These are phyloP conservation scores for Muntiacus muntjak DNA, from an alignment of 2,113 vertebrate genomes.

Conservation along the genomic window DNA sequence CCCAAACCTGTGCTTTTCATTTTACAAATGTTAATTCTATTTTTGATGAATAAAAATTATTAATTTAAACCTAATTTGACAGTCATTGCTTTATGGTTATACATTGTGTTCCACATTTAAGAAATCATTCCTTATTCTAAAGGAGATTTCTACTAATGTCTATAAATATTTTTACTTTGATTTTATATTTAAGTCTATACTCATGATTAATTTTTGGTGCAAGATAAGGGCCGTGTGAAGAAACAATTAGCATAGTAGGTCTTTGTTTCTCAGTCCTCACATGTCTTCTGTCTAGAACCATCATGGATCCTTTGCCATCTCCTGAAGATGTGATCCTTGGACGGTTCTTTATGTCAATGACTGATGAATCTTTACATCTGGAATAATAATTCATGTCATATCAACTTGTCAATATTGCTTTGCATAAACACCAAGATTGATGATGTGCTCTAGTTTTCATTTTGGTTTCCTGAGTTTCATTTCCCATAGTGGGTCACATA, in stretches of 20 bases:
- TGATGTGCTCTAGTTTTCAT: not conserved
- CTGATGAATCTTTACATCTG: not conserved
- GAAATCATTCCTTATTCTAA: not conserved
- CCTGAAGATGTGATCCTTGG: not conserved
- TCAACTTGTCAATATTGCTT: not conserved
- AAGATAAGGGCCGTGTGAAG: not conserved
- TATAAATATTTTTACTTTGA: not conserved
- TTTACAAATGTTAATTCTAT: not conserved
- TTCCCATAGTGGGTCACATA: not conserved
- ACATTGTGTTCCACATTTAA: not conserved
- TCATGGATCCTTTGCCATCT: not conserved
- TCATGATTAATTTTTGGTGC: not conserved
- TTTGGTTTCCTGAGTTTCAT: not conserved
- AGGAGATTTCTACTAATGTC: not conserved
- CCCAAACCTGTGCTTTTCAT: not conserved
- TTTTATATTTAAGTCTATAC: not conserved
- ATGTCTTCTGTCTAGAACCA: not conserved
- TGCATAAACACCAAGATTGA: not conserved
- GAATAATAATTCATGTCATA: not conserved
- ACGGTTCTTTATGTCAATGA: not conserved
- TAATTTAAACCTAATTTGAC: not conserved
- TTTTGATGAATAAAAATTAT: not conserved
- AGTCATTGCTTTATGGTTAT: not conserved
- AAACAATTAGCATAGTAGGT: not conserved
- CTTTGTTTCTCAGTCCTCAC: not conserved